phyloP scores from a whole-genome alignment of 2,888 invertebrate species.

The Pseudeuparius sepicola region DNA sequence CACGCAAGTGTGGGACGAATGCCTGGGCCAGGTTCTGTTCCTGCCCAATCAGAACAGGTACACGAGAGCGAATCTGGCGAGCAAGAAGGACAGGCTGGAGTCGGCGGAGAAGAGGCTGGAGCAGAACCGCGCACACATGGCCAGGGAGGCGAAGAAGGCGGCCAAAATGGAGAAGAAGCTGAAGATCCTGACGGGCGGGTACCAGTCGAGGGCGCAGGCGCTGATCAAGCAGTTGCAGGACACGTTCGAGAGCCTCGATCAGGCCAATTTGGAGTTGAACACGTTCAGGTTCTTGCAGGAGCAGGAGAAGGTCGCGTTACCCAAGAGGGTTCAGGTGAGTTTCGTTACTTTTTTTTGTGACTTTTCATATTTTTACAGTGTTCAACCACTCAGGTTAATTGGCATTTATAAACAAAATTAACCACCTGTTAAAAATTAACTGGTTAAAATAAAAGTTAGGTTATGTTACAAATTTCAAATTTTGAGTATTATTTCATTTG shows the following conservation, averaged over 20 bases:
- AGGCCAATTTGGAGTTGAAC: slow-evolving; percentile 76
- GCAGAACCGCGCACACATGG: slow-evolving; percentile 92
- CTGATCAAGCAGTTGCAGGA: slow-evolving; percentile 82
- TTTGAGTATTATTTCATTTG: too few relatives aligned
- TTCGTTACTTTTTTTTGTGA: too few relatives aligned
- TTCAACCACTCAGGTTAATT: too few relatives aligned
- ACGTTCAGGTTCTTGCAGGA: slow-evolving; percentile 85
- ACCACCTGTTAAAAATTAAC: too few relatives aligned
- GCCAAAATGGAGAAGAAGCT: slow-evolving; percentile 97
- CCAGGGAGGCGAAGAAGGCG: slow-evolving; percentile 90
- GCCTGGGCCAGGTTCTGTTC: slow-evolving; percentile 83
- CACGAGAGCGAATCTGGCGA: slow-evolving; percentile 87
- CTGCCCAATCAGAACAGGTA: slow-evolving; percentile 67
- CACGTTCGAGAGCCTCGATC: slow-evolving; percentile 82
- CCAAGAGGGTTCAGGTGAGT: slow-evolving; percentile 73
- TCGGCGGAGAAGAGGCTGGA: slow-evolving; percentile 87
- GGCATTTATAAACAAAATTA: too few relatives aligned
- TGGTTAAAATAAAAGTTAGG: too few relatives aligned
- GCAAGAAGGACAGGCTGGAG: slow-evolving; percentile 87
- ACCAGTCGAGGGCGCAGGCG: slow-evolving; percentile 67
- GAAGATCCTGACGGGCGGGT: slow-evolving; percentile 88
- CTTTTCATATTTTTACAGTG: too few relatives aligned
- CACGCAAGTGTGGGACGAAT: slow-evolving; percentile 93
- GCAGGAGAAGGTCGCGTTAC: slow-evolving; percentile 84
- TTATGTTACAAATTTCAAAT: too few relatives aligned